Evolutionary conservation across 2,113 vertebrate genomes (phyloP), one percentile per base, ranked within the genome.

Genomic region (Vicugna pacos): DNA sequence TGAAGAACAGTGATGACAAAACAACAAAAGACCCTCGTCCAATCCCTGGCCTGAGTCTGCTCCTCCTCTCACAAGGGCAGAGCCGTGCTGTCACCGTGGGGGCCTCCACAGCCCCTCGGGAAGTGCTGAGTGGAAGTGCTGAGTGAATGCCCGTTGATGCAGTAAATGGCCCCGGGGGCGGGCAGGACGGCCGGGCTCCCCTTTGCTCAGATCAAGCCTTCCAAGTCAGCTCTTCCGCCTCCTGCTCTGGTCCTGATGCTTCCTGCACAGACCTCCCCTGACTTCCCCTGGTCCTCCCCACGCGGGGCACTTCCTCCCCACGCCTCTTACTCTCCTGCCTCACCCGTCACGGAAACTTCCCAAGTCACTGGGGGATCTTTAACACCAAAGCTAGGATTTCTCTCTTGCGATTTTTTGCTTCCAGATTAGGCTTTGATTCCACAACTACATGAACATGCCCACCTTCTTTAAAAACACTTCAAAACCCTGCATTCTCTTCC

Each of bases 391-490:
- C 10, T 86, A 73, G 38, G 42, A 19, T 30, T 92, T 83, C 32
- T 64, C 16, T 3, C 42, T 60, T 54, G 46, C 38, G 48, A 56
- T 30, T 76, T 94, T 70, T 62, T 70, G 14, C 35, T 85, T 90
- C 60, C 19, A 70, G 46, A 60, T 82, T 82, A 72, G 69, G 60
- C 46, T 91, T 72, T 79, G 46, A 82, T 46, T 70, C 70, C 16
- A 38, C 8, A 69, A 16, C 50, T 64, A 65, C 14, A 54, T 42
- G 28, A 88, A 83, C 20, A n/a, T 75, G 56, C 15, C 56, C 19
- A 35, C 26, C 24, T 62, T 65, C 86, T 97, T 70, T 65, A 35
- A 86, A 83, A 65, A 65, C 19, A 77, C 42, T 67, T 83, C 32
- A 82, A 90, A 83, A 72, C 79, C n/a, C 8, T 89, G 19, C 14